Evolutionary conservation across 2,888 invertebrate genomes (phyloP), one percentile per base, ranked within the genome.

Genomic region (Polylopha cassiicola): DNA sequence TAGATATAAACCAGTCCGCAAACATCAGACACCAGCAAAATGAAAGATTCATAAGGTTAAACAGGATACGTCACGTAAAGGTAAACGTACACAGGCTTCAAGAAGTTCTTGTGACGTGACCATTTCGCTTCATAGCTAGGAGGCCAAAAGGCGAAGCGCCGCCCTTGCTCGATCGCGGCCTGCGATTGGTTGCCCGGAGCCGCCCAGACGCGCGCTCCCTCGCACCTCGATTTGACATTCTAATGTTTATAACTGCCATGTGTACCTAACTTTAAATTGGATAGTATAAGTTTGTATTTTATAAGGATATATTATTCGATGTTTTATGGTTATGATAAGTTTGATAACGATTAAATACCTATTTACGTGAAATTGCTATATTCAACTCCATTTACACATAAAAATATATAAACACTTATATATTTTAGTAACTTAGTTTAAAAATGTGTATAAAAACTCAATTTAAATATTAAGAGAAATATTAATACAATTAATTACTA

Each of bases 41-140:
- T 16, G 6, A 11, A 13, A 20, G 20, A 31, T 20, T n/a, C 13
- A 26, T 34, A 18, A 18, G 18, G 10, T 9, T 33, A 29, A 34
- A 16, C 13, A 28, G n/a, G 20, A 11, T n/a, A 33, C 21, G 33
- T 17, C 38, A 46, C 47, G 51, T 38, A 43, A 53, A 47, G 55
- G 53, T 52, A 55, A 56, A 50, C 53, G 53, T 50, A 47, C 50
- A 53, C 53, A 37, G 30, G 17, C 27, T 36, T 22, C 30, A 23
- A 39, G 37, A 42, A 37, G 31, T 31, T 31, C 23, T 5, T 45
- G 45, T 47, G 50, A 50, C 64, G 67, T 73, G 70, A 64, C 70
- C 66, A 74, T 65, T 76, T 81, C 76, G 79, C 80, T 80, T 78
- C 70, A 67, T 79, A 75, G 75, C 81, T 74, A 71, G 62, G 53